These are phyloP conservation scores for Propsilocerus akamusi DNA, from an alignment of 1,140 invertebrate genomes.

Conservation along the genomic window DNA sequence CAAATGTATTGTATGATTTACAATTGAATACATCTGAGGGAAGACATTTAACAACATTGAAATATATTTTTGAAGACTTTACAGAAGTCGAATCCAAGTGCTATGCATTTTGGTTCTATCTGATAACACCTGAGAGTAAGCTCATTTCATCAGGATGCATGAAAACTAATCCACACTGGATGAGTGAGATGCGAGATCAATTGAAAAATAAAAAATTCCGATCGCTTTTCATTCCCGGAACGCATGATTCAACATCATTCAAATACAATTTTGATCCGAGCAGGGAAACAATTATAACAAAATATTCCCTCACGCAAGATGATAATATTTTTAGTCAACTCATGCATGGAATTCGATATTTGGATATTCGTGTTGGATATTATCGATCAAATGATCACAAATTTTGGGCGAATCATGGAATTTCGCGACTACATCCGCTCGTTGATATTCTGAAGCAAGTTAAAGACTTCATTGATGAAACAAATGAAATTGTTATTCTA, in stretches of 20 bases:
- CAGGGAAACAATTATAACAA: slow-evolving; percentile 24
- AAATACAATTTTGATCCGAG: slow-evolving; percentile 21
- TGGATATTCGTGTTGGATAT: slow-evolving; percentile 36
- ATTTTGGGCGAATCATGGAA: slow-evolving; percentile 36
- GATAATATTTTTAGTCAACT: slow-evolving; percentile 35
- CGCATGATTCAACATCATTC: slow-evolving; percentile 41
- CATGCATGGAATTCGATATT: slow-evolving; percentile 33
- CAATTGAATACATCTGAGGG: not conserved
- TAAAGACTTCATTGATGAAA: slow-evolving; percentile 32
- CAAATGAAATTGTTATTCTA: slow-evolving; percentile 42
- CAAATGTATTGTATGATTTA: not conserved
- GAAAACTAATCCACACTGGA: slow-evolving; percentile 35
- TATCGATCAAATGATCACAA: slow-evolving; percentile 22
- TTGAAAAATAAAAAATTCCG: slow-evolving; percentile 25
- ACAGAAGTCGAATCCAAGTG: slow-evolving; percentile 9
- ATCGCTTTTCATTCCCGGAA: slow-evolving; percentile 38
- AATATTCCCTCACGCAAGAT: slow-evolving; percentile 33
- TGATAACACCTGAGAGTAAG: slow-evolving; percentile 13
- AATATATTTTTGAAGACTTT: not conserved
- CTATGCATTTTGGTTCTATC: slow-evolving; percentile 22
- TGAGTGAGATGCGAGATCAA: slow-evolving; percentile 26
- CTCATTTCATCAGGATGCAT: slow-evolving; percentile 26
- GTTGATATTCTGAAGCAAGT: slow-evolving; percentile 29
- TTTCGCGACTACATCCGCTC: slow-evolving; percentile 27
- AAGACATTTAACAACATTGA: not conserved